Conservation (phyloP, 2,113 vertebrate species). For the Menidia beryllina region DNA sequence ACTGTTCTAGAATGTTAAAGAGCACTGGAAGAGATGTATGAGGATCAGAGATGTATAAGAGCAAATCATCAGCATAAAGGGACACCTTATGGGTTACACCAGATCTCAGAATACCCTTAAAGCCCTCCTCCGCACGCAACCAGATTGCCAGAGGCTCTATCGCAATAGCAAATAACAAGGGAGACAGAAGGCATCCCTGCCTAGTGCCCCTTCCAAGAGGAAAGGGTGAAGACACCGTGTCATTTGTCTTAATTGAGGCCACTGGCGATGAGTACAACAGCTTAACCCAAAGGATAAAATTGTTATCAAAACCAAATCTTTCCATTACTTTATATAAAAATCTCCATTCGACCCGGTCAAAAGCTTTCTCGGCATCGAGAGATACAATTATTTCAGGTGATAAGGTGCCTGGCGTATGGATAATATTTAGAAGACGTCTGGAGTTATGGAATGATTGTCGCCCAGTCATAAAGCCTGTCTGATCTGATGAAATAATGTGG, state of each 20-base stretch:
- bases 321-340: neutral
- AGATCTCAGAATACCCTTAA: neutral
- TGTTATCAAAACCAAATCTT: neutral
- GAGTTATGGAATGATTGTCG: neutral
- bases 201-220: neutral
- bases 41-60: neutral
- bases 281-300: slow-evolving; percentile 2
- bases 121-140: neutral
- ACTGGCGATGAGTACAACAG: neutral
- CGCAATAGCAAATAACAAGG: neutral
- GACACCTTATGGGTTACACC: too few relatives aligned
- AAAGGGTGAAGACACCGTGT: neutral
- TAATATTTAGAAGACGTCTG: neutral
- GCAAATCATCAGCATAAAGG: neutral
- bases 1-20: neutral
- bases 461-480: neutral
- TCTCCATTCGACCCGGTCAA: too few relatives aligned
- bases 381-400: neutral
- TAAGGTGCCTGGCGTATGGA: neutral
- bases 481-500: neutral
- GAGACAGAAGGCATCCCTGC: neutral
- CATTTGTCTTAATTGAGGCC: neutral
- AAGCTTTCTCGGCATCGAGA: neutral
- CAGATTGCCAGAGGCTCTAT: neutral
- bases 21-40: neutral